Conservation (phyloP, 37 sponge, comb jelly and placozoan species). For the Spongia lamella region DNA sequence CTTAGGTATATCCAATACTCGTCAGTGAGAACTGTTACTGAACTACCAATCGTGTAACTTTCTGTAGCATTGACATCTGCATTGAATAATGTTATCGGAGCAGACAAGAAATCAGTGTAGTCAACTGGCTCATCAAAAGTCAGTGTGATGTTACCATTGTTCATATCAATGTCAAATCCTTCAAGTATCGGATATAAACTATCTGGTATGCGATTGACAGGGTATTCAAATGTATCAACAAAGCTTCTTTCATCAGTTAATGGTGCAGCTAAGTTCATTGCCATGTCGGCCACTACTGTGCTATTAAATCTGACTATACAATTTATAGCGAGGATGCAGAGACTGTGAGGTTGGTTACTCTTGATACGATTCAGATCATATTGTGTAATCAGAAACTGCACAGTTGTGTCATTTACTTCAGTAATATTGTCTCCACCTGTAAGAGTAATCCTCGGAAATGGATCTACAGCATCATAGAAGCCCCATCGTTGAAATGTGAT, state of each 20-base stretch:
- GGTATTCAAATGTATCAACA: constrained; percentile 47
- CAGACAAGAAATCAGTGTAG: constrained; percentile 29
- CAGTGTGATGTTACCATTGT: constrained; percentile 71
- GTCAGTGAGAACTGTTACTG: constrained; percentile 5
- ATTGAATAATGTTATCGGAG: constrained; percentile 63
- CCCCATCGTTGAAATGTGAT: constrained; percentile 82
- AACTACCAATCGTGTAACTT: constrained; percentile 25
- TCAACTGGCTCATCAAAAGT: constrained; percentile 86
- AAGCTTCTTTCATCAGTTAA: constrained; percentile 21
- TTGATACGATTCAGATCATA: constrained; percentile 84
- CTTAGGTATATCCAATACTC: constrained; percentile 74
- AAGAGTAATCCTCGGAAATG: constrained; percentile 41
- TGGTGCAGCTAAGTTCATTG: constrained; percentile 53
- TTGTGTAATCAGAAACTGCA: constrained; percentile 61
- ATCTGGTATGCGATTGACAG: constrained; percentile 39
- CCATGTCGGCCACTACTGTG: constrained; percentile 75
- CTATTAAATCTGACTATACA: constrained; percentile 76
- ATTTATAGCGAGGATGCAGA: constrained; percentile 40
- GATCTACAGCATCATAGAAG: constrained; percentile 33
- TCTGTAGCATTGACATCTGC: constrained; percentile 63
- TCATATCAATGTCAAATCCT: constrained; percentile 66
- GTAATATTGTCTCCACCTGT: constrained; percentile 66
- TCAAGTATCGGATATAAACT: constrained; percentile 45
- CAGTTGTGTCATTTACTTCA: constrained; percentile 70
- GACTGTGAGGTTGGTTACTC: constrained; percentile 20